Evolutionary conservation across 2,113 vertebrate genomes (phyloP).

Genomic region (Chaenocephalus aceratus): DNA sequence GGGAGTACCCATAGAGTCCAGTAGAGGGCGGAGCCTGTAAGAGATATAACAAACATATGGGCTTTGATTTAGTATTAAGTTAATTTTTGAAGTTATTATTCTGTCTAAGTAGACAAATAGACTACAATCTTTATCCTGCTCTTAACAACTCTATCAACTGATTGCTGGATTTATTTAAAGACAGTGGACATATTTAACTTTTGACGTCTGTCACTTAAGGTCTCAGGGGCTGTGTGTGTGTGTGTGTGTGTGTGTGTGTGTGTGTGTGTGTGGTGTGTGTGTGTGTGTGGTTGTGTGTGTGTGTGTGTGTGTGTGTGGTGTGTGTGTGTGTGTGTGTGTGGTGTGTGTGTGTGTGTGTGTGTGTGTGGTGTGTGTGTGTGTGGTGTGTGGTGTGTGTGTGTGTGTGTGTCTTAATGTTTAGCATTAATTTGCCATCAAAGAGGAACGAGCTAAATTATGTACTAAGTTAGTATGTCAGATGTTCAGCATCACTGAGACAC

Average conservation of each 20-base stretch:
- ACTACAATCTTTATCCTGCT: background rate
- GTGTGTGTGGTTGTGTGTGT: no score
- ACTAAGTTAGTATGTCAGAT: conserved; percentile 5
- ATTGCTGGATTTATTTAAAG: no score
- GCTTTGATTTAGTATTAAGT: background rate
- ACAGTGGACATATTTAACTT: background rate
- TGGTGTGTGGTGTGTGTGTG: background rate
- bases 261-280: no score
- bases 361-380: background rate
- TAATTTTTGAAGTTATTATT: background rate
- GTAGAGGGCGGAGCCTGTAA: no score
- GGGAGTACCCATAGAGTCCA: no score
- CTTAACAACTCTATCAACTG: no score
- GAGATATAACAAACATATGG: no score
- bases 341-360: no score
- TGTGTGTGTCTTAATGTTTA: conserved; percentile 18
- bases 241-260: background rate
- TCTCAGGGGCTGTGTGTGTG: no score
- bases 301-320: no score
- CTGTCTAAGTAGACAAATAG: background rate
- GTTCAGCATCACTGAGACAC: conserved; percentile 5
- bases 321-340: no score
- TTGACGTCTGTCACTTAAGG: conserved; percentile 1
- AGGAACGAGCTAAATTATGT: background rate
- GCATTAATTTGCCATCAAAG: conserved; percentile 2